Conservation (phyloP, 1,140 invertebrate species). For the Trichoplusia ni region DNA sequence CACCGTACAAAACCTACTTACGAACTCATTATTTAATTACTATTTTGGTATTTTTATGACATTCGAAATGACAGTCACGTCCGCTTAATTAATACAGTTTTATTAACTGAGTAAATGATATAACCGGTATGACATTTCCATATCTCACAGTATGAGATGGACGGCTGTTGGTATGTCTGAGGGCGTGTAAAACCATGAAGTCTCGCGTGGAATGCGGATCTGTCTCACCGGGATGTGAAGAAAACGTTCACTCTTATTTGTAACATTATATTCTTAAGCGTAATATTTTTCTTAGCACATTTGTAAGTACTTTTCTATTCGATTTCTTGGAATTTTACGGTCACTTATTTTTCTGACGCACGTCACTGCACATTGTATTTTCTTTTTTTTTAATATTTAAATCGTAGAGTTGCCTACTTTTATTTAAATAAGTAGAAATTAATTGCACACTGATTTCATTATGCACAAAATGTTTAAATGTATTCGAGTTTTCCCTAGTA, state of each 20-base stretch:
- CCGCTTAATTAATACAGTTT: slow-evolving; percentile 10
- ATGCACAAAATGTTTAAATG: too few relatives aligned
- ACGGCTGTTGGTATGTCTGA: not conserved
- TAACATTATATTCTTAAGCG: too few relatives aligned
- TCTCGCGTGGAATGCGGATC: slow-evolving; percentile 24
- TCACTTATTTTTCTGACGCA: too few relatives aligned
- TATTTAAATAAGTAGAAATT: too few relatives aligned
- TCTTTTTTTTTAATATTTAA: too few relatives aligned
- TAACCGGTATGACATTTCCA: slow-evolving; percentile 6
- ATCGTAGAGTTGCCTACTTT: too few relatives aligned
- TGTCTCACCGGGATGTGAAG: not conserved
- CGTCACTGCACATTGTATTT: too few relatives aligned
- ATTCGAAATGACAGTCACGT: not conserved
- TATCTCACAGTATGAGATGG: slow-evolving; percentile 3
- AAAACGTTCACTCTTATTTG: slow-evolving; percentile 14
- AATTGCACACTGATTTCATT: too few relatives aligned
- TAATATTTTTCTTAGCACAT: slow-evolving; percentile 16
- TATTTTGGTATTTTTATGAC: not conserved
- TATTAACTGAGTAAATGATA: slow-evolving; percentile 7
- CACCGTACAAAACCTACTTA: not conserved
- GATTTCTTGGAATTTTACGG: too few relatives aligned
- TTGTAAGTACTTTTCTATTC: not conserved
- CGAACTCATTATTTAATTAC: not conserved
- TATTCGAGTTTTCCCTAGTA: too few relatives aligned
- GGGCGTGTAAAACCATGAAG: not conserved